These are phyloP conservation scores for Pammene fasciana DNA, from an alignment of 2,888 invertebrate species.

Conservation along the genomic window DNA sequence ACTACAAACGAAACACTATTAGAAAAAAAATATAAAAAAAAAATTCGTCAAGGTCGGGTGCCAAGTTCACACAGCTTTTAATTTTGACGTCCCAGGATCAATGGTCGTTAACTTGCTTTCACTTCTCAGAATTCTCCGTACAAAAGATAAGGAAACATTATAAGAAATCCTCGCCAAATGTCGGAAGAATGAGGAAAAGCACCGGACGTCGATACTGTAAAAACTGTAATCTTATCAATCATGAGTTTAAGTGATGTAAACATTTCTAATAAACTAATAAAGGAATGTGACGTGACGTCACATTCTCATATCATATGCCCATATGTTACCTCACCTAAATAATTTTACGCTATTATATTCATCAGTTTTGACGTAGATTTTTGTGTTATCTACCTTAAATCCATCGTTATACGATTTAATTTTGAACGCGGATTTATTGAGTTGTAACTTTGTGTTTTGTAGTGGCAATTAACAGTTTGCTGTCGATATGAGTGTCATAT, in stretches of 20 bases:
- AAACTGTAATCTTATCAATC: conserved; percentile 22
- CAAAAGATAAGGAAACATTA: conserved; percentile 20
- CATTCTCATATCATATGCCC: too few species aligned
- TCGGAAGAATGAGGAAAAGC: conserved; percentile 30
- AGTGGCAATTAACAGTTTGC: not conserved
- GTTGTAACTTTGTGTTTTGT: not conserved
- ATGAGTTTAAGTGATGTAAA: conserved; percentile 15
- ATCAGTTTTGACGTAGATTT: not conserved
- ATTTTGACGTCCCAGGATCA: conserved; percentile 2
- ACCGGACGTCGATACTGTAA: conserved; percentile 19
- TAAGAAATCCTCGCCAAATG: conserved; percentile 16
- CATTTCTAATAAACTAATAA: conserved; percentile 18
- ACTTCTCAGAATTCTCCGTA: conserved; percentile 12
- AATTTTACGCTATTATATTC: too few species aligned
- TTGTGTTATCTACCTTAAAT: not conserved
- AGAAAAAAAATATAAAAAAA: too few species aligned
- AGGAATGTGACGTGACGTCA: conserved; percentile 13
- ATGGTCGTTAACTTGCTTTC: conserved; percentile 1
- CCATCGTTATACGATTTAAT: not conserved
- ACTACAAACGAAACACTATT: too few species aligned
- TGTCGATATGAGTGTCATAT: not conserved
- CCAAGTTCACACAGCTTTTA: too few species aligned
- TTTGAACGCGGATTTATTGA: not conserved
- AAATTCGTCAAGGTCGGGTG: too few species aligned
- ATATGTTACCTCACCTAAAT: not conserved